Conservation (phyloP, 2,113 vertebrate species). For the Parus major region DNA sequence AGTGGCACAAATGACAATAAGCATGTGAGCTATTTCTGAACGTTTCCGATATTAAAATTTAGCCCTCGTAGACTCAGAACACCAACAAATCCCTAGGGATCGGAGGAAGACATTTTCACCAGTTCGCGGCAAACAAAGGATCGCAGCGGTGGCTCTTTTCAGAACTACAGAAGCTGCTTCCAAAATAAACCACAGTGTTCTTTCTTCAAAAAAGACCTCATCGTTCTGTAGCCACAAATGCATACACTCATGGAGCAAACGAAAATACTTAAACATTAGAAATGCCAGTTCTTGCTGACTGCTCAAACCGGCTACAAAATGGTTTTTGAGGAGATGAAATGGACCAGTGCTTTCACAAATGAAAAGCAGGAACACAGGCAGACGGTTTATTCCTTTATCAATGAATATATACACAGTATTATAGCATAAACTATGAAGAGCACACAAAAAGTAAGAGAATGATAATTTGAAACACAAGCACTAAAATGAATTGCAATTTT, state of each 20-base stretch:
- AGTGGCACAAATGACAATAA: background rate
- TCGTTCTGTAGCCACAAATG: background rate
- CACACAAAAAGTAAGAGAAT: background rate
- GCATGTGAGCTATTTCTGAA: background rate
- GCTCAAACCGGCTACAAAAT: background rate
- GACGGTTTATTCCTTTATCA: background rate
- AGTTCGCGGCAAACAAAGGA: conserved; percentile 24
- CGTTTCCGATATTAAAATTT: background rate
- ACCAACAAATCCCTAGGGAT: background rate
- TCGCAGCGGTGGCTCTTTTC: background rate
- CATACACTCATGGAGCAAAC: background rate
- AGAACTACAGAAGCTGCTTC: background rate
- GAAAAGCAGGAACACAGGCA: background rate
- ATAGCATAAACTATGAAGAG: background rate
- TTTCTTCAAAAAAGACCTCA: background rate
- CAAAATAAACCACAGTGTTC: background rate
- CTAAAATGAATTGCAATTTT: background rate
- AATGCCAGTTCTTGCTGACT: background rate
- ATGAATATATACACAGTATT: background rate
- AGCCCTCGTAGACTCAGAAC: background rate
- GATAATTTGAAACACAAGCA: background rate
- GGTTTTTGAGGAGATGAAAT: background rate
- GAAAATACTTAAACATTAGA: background rate
- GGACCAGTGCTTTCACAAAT: background rate
- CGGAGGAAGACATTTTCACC: background rate